Conservation (phyloP, 2,888 invertebrate species). For the Diarsia mendica region DNA sequence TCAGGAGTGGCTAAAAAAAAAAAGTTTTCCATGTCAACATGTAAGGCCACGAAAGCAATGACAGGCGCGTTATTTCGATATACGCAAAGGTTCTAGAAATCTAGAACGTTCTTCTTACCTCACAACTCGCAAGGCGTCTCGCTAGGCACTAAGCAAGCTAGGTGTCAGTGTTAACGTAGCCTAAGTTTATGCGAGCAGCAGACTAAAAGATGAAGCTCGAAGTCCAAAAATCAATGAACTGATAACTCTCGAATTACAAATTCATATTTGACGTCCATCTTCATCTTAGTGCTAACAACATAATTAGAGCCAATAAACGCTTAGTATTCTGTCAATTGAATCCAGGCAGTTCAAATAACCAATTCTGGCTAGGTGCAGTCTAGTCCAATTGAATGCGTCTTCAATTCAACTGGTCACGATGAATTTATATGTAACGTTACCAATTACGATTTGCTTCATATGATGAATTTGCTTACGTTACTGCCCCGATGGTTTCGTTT, state of each 20-base stretch:
- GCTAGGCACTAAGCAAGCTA: neutral
- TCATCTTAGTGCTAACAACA: constrained; percentile 21
- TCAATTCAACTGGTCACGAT: constrained; percentile 46
- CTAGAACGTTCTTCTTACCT: neutral
- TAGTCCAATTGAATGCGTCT: constrained; percentile 37
- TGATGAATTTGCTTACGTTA: constrained; percentile 14
- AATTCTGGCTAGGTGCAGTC: constrained; percentile 22
- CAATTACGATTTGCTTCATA: constrained; percentile 14
- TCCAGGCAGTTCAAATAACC: constrained; percentile 8
- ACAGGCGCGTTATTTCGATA: neutral
- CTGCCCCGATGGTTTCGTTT: neutral
- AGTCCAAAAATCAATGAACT: constrained; percentile 4
- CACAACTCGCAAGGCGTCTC: neutral
- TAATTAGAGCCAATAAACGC: constrained; percentile 36
- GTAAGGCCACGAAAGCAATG: neutral
- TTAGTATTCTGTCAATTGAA: constrained; percentile 32
- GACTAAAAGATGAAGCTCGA: neutral
- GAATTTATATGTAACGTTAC: constrained; percentile 20
- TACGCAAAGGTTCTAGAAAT: neutral
- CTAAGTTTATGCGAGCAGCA: neutral
- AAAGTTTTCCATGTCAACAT: too few relatives aligned
- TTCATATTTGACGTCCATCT: constrained; percentile 19
- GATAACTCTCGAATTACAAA: constrained; percentile 1
- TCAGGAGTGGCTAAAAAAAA: too few relatives aligned
- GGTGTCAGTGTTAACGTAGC: neutral